Base-by-base conservation (phyloP, 2,797 vertebrate species). In the Dipus sagitta region DNA sequence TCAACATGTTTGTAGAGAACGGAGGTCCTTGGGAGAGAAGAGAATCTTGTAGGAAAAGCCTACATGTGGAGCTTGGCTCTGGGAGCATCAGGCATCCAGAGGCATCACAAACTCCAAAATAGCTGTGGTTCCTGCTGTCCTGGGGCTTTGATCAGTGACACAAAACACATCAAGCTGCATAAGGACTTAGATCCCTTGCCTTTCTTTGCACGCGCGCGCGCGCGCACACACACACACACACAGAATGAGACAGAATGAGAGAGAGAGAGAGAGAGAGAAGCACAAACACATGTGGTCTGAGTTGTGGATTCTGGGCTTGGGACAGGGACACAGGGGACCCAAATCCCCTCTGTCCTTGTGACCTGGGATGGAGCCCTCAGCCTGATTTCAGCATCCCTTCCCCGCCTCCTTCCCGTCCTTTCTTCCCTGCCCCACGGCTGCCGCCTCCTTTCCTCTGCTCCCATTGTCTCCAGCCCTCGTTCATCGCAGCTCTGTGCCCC, bases 401-500 rank as follows among this genome's bases (percentile, higher is more conserved):
- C 52, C 54, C 26, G 32, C 12, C 11, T 34, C n/a, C 70, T 54
- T 62, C 20, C 32, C 71, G 21, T 83, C 54, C 60, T 47, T 65
- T 12, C 88, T 74, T 52, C 71, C 47, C 91, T 83, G 38, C 71
- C 38, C 14, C n/a, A 58, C 58, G 1, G n/a, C 30, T 28, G 52
- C 18, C 52, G 75, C 52, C 11, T 1, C 10, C 13, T 17, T 0
- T 23, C 54, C 64, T 67, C 28, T 80, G 74, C 79, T 34, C 54
- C 74, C n/a, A 1, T 28, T 2, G 7, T 91, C 89, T 90, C 76
- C 47, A 89, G 92, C 65, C 92, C 94, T 94, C 93, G 93, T 95
- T 86, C 95, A 96, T 97, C 95, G 96, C 88, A 68, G 78, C 85
- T 81, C 93, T 84, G 87, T 90, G 89, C 84, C 88, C 92, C 5